Evolutionary conservation across 2,797 vertebrate genomes (phyloP).

Genomic region (Oryzias dopingdopingensis): DNA sequence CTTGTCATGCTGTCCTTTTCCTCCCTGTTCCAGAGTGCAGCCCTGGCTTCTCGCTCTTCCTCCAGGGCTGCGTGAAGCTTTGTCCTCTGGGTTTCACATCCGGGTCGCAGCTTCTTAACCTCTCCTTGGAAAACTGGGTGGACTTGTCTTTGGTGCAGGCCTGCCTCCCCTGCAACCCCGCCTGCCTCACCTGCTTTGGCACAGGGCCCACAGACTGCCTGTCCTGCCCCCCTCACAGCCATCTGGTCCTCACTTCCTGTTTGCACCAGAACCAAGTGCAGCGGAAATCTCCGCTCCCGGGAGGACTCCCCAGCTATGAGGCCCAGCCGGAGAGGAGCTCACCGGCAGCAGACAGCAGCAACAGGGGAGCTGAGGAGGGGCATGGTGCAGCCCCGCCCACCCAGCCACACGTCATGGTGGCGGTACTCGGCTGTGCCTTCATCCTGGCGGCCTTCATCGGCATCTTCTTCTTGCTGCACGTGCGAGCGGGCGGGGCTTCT

Average conservation of each 20-base stretch:
- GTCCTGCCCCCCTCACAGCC: constrained; percentile 87
- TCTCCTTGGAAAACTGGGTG: constrained; percentile 86
- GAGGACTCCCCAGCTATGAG: constrained; percentile 39
- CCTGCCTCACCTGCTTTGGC: constrained; percentile 87
- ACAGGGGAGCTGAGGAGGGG: constrained; percentile 15
- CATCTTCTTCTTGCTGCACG: constrained; percentile 88
- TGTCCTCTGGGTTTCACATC: constrained; percentile 87
- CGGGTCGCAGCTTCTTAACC: constrained; percentile 80
- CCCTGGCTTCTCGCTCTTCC: constrained; percentile 89
- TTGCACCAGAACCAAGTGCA: constrained; percentile 80
- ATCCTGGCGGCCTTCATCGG: constrained; percentile 84
- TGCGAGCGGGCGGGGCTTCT: constrained; percentile 77
- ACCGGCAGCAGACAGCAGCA: constrained; percentile 19
- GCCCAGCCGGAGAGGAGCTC: constrained; percentile 22
- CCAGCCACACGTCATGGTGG: constrained; percentile 78
- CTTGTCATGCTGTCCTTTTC: background rate
- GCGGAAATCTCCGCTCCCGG: constrained; percentile 81
- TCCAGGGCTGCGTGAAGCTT: constrained; percentile 90
- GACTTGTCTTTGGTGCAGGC: constrained; percentile 84
- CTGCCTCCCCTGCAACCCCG: constrained; percentile 86
- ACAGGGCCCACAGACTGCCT: constrained; percentile 83
- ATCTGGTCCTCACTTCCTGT: constrained; percentile 78
- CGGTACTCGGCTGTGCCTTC: constrained; percentile 88
- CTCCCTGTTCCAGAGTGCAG: constrained; percentile 83
- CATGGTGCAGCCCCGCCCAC: constrained; percentile 46